A percentile compares a stretch with the other conserved stretches of the same genome.
Evolutionary conservation across 1,140 invertebrate genomes (phyloP).

Genomic region (Drosophila oshimai): DNA sequence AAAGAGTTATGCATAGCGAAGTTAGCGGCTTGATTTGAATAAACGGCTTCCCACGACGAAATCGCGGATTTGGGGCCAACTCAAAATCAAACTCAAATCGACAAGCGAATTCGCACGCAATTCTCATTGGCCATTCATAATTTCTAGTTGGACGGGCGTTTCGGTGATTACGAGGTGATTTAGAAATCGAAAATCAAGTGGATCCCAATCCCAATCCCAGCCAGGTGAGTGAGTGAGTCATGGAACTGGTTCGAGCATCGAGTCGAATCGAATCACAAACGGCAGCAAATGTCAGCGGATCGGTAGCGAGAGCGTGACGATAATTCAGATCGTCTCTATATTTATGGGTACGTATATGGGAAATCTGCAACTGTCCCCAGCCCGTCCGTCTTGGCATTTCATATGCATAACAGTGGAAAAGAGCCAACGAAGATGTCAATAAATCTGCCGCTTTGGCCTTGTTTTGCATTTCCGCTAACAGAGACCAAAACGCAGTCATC

Average conservation of each 20-base stretch:
- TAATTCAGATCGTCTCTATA: slow-evolving; percentile 61
- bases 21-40: slow-evolving; percentile 59
- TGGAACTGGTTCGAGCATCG: slow-evolving; percentile 31
- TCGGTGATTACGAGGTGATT: slow-evolving; percentile 49
- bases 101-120: slow-evolving; percentile 54
- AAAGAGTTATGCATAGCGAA: slow-evolving; percentile 72
- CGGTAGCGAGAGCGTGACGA: slow-evolving; percentile 52
- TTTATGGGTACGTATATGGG: slow-evolving; percentile 46
- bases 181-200: slow-evolving; percentile 46
- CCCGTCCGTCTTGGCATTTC: slow-evolving; percentile 45
- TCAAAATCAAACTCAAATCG: not conserved
- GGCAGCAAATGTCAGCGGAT: slow-evolving; percentile 16
- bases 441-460: slow-evolving; percentile 78
- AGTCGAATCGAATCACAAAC: no score
- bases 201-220: slow-evolving; percentile 6
- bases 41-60: slow-evolving; percentile 69
- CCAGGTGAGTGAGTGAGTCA: slow-evolving; percentile 45
- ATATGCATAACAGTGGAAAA: slow-evolving; percentile 69
- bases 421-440: slow-evolving; percentile 77
- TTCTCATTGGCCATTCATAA: slow-evolving; percentile 66
- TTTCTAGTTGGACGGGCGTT: slow-evolving; percentile 62
- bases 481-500: slow-evolving; percentile 46
- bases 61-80: not conserved
- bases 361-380: slow-evolving; percentile 34
- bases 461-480: slow-evolving; percentile 80